Conservation (phyloP, 2,888 invertebrate genomes). For the Rutpela maculata region DNA sequence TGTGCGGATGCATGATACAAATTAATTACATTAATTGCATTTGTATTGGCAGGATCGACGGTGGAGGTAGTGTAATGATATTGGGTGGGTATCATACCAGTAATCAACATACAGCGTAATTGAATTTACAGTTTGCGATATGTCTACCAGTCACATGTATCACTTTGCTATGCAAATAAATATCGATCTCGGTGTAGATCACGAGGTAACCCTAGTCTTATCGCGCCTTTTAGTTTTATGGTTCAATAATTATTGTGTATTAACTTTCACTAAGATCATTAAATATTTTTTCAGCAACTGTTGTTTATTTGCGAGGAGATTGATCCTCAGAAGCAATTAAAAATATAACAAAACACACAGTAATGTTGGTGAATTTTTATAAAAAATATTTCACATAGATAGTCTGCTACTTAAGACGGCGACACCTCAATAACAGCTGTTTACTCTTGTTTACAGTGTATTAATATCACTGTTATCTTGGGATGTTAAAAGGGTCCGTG, state of each 20-base stretch:
- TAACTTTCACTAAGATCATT: neutral
- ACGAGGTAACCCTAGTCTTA: neutral
- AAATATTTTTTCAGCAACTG: neutral
- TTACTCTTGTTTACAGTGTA: too few species aligned
- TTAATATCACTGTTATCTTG: too few species aligned
- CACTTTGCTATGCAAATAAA: slow-evolving; percentile 10
- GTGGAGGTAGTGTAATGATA: neutral
- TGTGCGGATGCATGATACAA: neutral
- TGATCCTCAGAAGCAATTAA: too few species aligned
- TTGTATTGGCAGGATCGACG: neutral
- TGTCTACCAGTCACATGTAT: neutral
- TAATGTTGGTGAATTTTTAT: too few species aligned
- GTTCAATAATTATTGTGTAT: neutral
- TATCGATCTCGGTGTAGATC: neutral
- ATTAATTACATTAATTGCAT: slow-evolving; percentile 16
- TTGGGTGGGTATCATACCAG: neutral
- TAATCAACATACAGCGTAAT: neutral
- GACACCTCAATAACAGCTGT: too few species aligned
- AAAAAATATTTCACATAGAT: too few species aligned
- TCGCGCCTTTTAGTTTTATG: neutral
- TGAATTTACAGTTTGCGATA: slow-evolving; percentile 15
- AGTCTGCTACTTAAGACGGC: too few species aligned
- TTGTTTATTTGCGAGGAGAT: too few species aligned
- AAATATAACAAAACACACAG: too few species aligned
- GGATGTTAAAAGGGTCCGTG: too few species aligned